These are phyloP conservation scores for Lates japonicus DNA, from an alignment of 2,797 vertebrate genomes.

Conservation along the genomic window DNA sequence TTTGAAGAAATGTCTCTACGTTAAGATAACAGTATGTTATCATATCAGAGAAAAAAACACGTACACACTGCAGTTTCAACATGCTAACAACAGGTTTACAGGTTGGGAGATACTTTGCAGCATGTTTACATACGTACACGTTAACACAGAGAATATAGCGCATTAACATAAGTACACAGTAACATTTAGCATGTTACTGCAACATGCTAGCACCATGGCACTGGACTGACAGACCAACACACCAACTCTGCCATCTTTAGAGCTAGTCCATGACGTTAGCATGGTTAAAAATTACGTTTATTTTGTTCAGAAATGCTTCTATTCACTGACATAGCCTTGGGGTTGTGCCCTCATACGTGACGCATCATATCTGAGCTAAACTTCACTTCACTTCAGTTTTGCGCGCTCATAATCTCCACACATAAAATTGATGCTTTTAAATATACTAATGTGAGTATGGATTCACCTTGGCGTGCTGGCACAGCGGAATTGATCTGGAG, in stretches of 20 bases:
- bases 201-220: no score
- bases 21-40: no score
- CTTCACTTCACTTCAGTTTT: neutral
- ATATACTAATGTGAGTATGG: neutral
- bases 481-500: constrained; percentile 86
- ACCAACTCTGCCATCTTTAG: no score
- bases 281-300: neutral
- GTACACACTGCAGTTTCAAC: no score
- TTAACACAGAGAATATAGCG: neutral
- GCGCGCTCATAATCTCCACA: neutral
- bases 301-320: neutral
- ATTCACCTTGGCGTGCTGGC: constrained; percentile 59
- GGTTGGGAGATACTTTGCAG: no score
- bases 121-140: no score
- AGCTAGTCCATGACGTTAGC: neutral
- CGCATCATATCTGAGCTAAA: no score
- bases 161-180: neutral
- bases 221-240: no score
- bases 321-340: neutral
- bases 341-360: no score
- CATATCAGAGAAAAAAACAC: no score
- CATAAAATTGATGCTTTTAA: neutral
- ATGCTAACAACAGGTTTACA: no score
- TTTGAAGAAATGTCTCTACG: no score
- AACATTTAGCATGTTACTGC: neutral